Evolutionary conservation across 2,113 vertebrate genomes (phyloP), one percentile per base, ranked within the genome.

Genomic region (Xiphorhynchus elegans): DNA sequence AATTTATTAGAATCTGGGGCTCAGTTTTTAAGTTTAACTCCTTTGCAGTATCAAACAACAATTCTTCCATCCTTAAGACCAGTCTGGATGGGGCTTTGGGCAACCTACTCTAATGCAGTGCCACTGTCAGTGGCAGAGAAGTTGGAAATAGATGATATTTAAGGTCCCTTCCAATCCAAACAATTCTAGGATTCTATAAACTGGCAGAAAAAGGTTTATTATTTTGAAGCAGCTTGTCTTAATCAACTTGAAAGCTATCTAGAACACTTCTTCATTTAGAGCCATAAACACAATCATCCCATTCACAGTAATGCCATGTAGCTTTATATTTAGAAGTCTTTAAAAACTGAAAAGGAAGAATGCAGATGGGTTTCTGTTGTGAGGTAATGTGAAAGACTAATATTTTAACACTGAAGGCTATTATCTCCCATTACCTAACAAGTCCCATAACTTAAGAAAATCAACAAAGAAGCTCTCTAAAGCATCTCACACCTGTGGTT

Each of bases 21-120:
- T 78, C 79, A 81, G 68, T 92, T 87, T 89, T 55, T 31, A 68
- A 87, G 60, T 84, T 77, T 83, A 90, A n/a, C 68, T 96, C 28
- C 42, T 80, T 85, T 90, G 16, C 52, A 46, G 18, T 88, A 56
- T 88, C 68, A 93, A 95, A 90, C 49, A 87, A 42, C 33, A 87
- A 14, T 75, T 53, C 53, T 53, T 15, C 33, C 31, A 25, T 33
- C 28, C 28, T 47, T 46, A 18, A 75, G 53, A 19, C 8, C 6
- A 17, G 46, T 7, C 19, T 53, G 53, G 15, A 37, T 81, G 37
- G 11, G 9, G 10, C 19, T 46, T 59, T 60, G 39, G 52, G 39
- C 39, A 53, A 29, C 10, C 13, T 82, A 23, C 12, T 59, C 8
- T 39, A n/a, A 15, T 74, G n/a, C n/a, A n/a, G n/a, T 66, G 21